Evolutionary conservation across 2,888 invertebrate species (phyloP), one percentile per base, ranked within the genome.

Genomic region (Spisula subtruncata): DNA sequence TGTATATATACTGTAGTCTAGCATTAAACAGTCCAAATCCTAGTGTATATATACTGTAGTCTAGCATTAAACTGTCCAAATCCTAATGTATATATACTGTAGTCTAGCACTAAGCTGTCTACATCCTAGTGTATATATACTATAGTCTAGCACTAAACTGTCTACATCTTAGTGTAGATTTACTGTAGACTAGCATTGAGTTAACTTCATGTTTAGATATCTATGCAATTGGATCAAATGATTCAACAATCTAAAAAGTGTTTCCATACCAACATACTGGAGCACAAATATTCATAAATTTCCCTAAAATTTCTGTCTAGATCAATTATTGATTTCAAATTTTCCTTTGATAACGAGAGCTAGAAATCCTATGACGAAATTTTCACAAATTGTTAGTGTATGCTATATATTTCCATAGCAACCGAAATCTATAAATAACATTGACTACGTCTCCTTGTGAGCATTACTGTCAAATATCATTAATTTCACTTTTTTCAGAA

Each of bases 261-360:
- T 66, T 66, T 12, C 0, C 60, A 66, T 25, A 25, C 60, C 20
- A 32, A 32, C 18, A 75, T 25, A 1, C 75, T 35, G 0, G 0
- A 16, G 25, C 12, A 14, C 32, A 75, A 35, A 75, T 32, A 14
- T 75, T 32, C 29, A 0, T 16, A 75, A 16, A 6, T 16, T 32
- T 71, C 32, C 32, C 71, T 71, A 12, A 20, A n/a, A 60, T 35
- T 75, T 32, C 32, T 75, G 32, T 32, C 75, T 25, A 75, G 75
- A 75, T 75, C 75, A 75, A 18, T 75, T 83, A 83, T 83, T 83
- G 83, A 83, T 83, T 71, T 83, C 46, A 71, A 41, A 71, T 48
- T 71, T 66, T 83, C 83, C 83, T 83, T 46, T 71, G 16, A 46
- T 83, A 83, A 18, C 20, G 29, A n/a, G 25, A 83, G 25, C 29